Percentiles rank a stretch among this genome's conserved stretches.
phyloP scores from a whole-genome alignment of 2,113 vertebrate species.

The Muscicapa adusta region DNA sequence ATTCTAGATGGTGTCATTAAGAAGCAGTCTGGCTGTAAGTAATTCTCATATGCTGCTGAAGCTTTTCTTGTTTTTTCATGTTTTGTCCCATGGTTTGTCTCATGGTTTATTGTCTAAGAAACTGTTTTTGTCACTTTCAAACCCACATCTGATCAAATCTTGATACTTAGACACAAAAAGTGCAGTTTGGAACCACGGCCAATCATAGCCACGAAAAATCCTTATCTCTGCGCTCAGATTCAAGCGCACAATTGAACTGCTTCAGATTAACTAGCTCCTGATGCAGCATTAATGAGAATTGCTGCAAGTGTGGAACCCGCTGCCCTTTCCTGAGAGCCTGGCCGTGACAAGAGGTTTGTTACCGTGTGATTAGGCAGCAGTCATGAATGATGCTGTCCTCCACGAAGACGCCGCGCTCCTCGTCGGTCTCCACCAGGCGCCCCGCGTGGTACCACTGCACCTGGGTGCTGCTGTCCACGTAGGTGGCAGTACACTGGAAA shows the following conservation, averaged over 20 bases:
- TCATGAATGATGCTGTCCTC: slow-evolving; percentile 88
- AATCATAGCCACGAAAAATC: background rate
- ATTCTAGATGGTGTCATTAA: background rate
- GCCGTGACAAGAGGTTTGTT: background rate
- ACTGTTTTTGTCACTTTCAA: background rate
- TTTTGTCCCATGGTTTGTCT: background rate
- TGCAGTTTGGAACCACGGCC: background rate
- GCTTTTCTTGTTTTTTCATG: background rate
- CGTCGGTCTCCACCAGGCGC: slow-evolving; percentile 70
- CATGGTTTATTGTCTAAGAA: background rate
- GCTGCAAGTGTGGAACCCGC: background rate
- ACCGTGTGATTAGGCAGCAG: slow-evolving; percentile 91
- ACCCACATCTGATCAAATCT: background rate
- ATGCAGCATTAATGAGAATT: background rate
- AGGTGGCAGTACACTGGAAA: slow-evolving; percentile 86
- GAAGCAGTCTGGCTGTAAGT: background rate
- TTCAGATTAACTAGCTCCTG: background rate
- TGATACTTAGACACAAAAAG: background rate
- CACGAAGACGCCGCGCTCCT: slow-evolving; percentile 79
- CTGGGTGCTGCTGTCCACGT: slow-evolving; percentile 73
- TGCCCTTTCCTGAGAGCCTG: background rate
- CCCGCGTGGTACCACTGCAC: slow-evolving; percentile 83
- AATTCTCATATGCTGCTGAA: background rate
- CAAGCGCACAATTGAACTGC: background rate
- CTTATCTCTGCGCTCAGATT: background rate